A percentile compares a stretch with the other conserved stretches of the same genome.
Conservation (phyloP, 2,113 vertebrate genomes). For the Pica pica region DNA sequence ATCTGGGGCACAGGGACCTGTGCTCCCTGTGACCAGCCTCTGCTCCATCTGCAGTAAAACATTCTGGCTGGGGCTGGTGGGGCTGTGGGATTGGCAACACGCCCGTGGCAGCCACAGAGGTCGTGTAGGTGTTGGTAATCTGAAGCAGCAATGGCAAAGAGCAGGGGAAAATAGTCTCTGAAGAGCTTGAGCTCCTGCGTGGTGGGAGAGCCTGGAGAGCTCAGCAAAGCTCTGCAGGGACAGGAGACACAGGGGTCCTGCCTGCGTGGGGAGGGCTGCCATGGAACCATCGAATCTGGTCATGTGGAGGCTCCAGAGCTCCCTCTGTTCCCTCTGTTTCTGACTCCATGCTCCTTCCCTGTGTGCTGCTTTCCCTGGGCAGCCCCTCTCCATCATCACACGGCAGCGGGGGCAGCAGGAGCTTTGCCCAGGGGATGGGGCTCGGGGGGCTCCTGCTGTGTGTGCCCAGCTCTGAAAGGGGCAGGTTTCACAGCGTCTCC, state of each 20-base stretch:
- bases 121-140: background rate
- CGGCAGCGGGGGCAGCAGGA: rapidly evolving
- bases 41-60: background rate
- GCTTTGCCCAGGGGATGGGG: background rate
- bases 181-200: background rate
- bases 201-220: background rate
- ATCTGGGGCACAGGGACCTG: background rate
- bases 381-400: rapidly evolving
- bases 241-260: background rate
- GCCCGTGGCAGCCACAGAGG: background rate
- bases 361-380: background rate
- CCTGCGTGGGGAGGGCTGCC: rapidly evolving
- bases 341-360: background rate
- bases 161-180: background rate
- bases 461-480: background rate
- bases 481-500: background rate
- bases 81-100: background rate
- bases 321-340: background rate
- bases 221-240: background rate
- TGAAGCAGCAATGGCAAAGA: background rate
- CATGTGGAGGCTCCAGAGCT: background rate
- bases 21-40: background rate
- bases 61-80: background rate
- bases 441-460: rapidly evolving
- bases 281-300: rapidly evolving